phyloP scores from a whole-genome alignment of 2,797 vertebrate genomes.

The Mormyrus proboscirostris region DNA sequence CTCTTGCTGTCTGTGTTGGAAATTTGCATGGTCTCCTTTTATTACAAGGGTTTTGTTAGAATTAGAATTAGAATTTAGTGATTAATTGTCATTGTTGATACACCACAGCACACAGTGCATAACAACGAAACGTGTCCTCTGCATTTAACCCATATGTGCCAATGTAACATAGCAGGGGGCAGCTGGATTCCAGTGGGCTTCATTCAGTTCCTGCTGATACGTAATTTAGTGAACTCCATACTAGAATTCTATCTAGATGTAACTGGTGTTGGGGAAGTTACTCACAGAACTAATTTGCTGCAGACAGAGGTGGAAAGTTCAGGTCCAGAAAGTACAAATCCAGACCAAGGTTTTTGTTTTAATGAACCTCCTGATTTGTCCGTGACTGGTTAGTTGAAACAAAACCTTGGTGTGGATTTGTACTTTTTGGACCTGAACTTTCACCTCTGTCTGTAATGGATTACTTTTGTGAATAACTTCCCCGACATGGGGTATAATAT shows the following conservation, averaged over 20 bases:
- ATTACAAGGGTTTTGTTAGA: neutral
- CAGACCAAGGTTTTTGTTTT: neutral
- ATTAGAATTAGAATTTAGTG: too few relatives aligned
- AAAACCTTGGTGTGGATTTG: neutral
- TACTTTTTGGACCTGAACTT: neutral
- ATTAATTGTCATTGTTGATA: too few relatives aligned
- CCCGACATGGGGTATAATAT: neutral
- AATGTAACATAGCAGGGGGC: too few relatives aligned
- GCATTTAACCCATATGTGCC: too few relatives aligned
- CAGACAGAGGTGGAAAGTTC: neutral
- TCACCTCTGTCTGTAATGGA: neutral
- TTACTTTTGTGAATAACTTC: neutral
- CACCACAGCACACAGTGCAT: too few relatives aligned
- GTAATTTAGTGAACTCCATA: neutral
- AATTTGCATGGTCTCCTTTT: neutral
- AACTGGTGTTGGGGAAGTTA: neutral
- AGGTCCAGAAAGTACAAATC: neutral
- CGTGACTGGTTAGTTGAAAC: neutral
- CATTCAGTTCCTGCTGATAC: neutral
- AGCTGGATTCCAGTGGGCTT: neutral
- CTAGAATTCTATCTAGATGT: neutral
- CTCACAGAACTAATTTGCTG: neutral
- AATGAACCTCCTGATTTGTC: neutral
- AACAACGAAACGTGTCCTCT: too few relatives aligned
- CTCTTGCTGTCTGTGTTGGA: neutral